Conservation (phyloP, 1,140 invertebrate genomes). For the Halictus rubicundus region DNA sequence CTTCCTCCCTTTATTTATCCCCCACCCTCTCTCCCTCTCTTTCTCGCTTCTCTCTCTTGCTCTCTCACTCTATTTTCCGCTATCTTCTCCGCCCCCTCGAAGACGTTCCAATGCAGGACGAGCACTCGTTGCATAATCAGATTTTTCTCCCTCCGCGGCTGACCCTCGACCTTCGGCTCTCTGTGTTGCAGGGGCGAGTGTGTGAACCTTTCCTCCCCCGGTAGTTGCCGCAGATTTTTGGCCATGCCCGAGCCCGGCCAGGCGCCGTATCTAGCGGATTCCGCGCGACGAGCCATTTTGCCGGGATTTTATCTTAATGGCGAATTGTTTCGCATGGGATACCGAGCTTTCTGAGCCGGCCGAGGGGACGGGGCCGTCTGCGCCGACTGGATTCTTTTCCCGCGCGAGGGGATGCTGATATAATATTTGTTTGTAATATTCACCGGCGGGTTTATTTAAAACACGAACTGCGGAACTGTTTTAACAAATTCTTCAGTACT, state of each 20-base stretch:
- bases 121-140: conserved; percentile 57
- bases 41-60: conserved; percentile 26
- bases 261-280: background rate
- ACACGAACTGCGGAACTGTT: no score
- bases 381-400: no score
- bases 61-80: conserved; percentile 48
- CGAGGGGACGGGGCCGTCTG: no score
- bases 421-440: no score
- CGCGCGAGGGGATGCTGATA: no score
- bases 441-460: no score
- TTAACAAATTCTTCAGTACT: no score
- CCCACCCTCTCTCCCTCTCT: background rate
- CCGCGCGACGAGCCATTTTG: conserved; percentile 21
- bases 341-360: background rate
- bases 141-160: conserved; percentile 50
- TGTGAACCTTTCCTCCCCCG: conserved; percentile 16
- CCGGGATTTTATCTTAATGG: conserved; percentile 38
- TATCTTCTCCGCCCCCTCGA: conserved; percentile 28
- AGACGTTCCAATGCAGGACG: conserved; percentile 43
- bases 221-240: conserved; percentile 31
- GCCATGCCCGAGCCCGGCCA: background rate
- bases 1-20: background rate
- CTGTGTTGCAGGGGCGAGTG: conserved; percentile 27
- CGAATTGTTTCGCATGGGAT: conserved; percentile 25
- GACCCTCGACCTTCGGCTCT: conserved; percentile 46